Evolutionary conservation across 2,888 invertebrate species (phyloP).

Genomic region (Clostera curtula): DNA sequence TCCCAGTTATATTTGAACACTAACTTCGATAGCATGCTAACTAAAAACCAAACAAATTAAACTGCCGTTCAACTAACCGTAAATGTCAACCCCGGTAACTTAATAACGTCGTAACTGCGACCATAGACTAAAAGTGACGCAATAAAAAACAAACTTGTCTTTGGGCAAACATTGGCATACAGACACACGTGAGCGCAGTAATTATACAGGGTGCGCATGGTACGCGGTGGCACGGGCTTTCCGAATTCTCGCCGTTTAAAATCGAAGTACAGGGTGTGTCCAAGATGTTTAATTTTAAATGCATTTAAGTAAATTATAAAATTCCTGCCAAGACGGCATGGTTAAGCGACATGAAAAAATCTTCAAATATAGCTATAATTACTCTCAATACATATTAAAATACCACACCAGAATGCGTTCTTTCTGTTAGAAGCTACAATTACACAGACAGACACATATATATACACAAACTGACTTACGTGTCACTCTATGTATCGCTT

Average conservation of each 20-base stretch:
- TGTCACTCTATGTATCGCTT: too few relatives aligned
- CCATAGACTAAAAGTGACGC: slow-evolving; percentile 9
- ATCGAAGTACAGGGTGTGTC: slow-evolving; percentile 33
- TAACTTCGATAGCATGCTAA: background rate
- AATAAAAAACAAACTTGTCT: slow-evolving; percentile 13
- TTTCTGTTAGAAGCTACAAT: too few relatives aligned
- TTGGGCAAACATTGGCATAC: slow-evolving; percentile 26
- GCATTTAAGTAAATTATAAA: too few relatives aligned
- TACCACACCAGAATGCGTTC: too few relatives aligned
- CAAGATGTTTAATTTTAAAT: slow-evolving; percentile 6
- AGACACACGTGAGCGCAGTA: slow-evolving; percentile 55
- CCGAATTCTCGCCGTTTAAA: slow-evolving; percentile 59
- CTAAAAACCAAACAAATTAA: slow-evolving; percentile 15
- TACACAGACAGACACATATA: too few relatives aligned
- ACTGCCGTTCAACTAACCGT: slow-evolving; percentile 15
- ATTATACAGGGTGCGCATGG: slow-evolving; percentile 57
- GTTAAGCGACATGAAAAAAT: too few relatives aligned
- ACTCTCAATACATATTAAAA: too few relatives aligned
- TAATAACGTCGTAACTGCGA: slow-evolving; percentile 8
- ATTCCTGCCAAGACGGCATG: too few relatives aligned
- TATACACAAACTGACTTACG: too few relatives aligned
- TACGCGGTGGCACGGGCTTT: slow-evolving; percentile 60
- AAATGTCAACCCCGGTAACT: slow-evolving; percentile 15
- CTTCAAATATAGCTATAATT: too few relatives aligned
- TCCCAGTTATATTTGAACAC: too few relatives aligned